phyloP scores from a whole-genome alignment of 1,140 invertebrate species.

The Leptinotarsa defecta region DNA sequence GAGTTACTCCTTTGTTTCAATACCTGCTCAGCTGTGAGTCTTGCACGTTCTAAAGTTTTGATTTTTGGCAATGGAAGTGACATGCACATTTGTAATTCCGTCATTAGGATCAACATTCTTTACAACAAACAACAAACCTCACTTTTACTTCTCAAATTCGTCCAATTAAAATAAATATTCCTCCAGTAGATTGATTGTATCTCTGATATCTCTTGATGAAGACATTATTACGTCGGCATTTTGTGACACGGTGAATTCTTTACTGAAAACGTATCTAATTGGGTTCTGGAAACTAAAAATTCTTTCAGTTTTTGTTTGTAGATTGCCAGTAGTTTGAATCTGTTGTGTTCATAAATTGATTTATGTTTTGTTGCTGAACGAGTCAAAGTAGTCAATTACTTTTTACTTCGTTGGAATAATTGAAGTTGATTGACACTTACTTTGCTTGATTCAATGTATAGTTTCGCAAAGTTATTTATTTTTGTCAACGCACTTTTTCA shows the following conservation, averaged over 20 bases:
- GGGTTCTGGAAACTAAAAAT: conserved; percentile 10
- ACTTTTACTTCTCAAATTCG: not conserved
- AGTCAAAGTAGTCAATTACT: not conserved
- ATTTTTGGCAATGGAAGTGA: no score
- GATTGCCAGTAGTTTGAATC: not conserved
- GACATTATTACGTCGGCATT: conserved; percentile 13
- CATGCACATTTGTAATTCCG: no score
- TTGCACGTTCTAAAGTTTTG: no score
- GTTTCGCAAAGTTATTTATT: no score
- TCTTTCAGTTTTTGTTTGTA: conserved; percentile 1
- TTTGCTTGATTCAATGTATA: no score
- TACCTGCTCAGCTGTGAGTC: no score
- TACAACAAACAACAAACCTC: not conserved
- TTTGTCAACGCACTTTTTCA: no score
- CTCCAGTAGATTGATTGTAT: not conserved
- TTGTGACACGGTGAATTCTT: not conserved
- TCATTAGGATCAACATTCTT: not conserved
- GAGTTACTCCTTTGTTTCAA: no score
- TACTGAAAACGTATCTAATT: conserved; percentile 14
- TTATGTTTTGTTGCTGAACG: not conserved
- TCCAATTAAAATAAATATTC: conserved; percentile 1
- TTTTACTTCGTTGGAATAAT: not conserved
- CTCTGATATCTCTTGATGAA: conserved; percentile 5
- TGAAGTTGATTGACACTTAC: not conserved
- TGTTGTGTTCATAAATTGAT: not conserved